A percentile compares a stretch with the other conserved stretches of the same genome.
Evolutionary conservation across 2,888 invertebrate species (phyloP).

Genomic region (Shargacucullia verbasci): DNA sequence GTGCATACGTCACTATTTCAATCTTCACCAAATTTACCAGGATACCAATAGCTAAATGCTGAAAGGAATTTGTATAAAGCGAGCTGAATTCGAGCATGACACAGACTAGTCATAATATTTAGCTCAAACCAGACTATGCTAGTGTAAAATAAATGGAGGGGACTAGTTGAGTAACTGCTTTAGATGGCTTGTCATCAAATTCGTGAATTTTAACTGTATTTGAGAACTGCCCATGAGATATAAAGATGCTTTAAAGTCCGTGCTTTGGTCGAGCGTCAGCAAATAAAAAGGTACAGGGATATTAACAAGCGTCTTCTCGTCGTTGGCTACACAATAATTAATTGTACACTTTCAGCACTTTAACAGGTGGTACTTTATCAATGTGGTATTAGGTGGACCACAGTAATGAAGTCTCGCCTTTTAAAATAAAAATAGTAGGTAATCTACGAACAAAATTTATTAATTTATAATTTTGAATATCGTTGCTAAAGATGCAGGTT

Average conservation of each 20-base stretch:
- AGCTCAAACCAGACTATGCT: slow-evolving; percentile 13
- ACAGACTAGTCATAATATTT: slow-evolving; percentile 36
- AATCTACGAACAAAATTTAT: no score
- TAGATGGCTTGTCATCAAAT: no score
- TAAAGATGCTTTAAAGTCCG: no score
- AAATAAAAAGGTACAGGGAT: slow-evolving; percentile 4
- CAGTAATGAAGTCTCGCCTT: no score
- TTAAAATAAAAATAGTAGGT: no score
- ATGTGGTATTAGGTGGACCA: background rate
- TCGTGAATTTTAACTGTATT: no score
- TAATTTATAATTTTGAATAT: no score
- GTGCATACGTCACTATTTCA: slow-evolving; percentile 30
- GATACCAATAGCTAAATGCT: slow-evolving; percentile 48
- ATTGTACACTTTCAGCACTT: slow-evolving; percentile 12
- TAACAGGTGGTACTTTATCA: slow-evolving; percentile 4
- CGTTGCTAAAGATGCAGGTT: no score
- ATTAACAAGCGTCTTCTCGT: background rate
- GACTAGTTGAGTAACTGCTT: slow-evolving; percentile 2
- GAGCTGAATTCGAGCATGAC: slow-evolving; percentile 36
- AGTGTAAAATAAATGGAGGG: slow-evolving; percentile 18
- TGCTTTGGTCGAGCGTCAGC: background rate
- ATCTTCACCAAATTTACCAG: slow-evolving; percentile 41
- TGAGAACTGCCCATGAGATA: no score
- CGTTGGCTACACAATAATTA: slow-evolving; percentile 8
- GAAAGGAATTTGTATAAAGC: slow-evolving; percentile 31